Evolutionary conservation across 2,113 vertebrate genomes (phyloP).

Genomic region (Apus apus): DNA sequence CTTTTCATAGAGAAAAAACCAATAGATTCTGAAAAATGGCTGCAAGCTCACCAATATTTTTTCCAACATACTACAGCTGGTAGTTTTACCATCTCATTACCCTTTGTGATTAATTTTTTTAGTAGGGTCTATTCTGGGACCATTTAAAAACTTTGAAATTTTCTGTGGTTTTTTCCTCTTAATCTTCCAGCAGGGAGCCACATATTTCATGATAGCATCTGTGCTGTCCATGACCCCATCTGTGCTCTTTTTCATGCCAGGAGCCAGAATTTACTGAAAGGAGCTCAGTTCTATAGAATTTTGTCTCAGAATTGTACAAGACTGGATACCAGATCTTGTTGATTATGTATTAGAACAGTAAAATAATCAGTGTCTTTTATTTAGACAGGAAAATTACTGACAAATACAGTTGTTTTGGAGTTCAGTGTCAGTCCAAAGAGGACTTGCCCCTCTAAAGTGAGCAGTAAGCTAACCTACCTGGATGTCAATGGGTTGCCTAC

Average conservation of each 20-base stretch:
- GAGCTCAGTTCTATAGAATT: background rate
- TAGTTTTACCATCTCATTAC: background rate
- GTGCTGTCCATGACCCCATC: slow-evolving; percentile 25
- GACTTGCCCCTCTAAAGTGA: accelerated
- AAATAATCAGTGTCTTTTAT: background rate
- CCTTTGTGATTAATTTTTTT: slow-evolving; percentile 1
- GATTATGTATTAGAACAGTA: background rate
- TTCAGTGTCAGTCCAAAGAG: background rate
- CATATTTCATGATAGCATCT: slow-evolving; percentile 22
- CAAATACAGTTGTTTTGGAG: background rate
- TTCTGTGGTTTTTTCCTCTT: background rate
- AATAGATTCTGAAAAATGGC: background rate
- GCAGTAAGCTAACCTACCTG: slow-evolving; percentile 79
- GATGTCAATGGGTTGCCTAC: slow-evolving; percentile 88
- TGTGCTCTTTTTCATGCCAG: slow-evolving; percentile 19
- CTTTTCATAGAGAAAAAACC: background rate
- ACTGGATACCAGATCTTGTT: background rate
- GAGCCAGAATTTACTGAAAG: background rate
- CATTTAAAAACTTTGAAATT: slow-evolving; percentile 23
- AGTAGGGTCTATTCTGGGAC: background rate
- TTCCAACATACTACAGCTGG: background rate
- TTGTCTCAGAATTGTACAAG: background rate
- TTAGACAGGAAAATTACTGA: background rate
- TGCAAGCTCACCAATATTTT: background rate
- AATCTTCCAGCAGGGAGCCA: slow-evolving; percentile 10